These are phyloP conservation scores for Drosophila picticornis DNA, from an alignment of 2,888 invertebrate genomes.

Conservation along the genomic window DNA sequence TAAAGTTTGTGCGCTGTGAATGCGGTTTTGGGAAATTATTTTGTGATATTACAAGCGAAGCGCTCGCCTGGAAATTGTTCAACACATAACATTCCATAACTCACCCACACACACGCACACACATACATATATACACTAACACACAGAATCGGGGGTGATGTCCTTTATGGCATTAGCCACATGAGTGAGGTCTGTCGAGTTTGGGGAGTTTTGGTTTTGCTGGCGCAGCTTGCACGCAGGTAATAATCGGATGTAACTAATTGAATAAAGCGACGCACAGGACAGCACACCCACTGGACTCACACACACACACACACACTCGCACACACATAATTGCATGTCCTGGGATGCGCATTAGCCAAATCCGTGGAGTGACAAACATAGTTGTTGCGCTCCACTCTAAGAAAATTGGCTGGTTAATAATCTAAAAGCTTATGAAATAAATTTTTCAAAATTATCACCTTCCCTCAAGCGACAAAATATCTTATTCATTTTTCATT, in stretches of 20 bases:
- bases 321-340: conserved; percentile 6
- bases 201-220: conserved; percentile 5
- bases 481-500: neutral
- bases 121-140: neutral
- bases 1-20: conserved; percentile 56
- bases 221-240: conserved; percentile 59
- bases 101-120: conserved; percentile 22
- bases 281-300: conserved; percentile 41
- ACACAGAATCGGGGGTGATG: conserved; percentile 5
- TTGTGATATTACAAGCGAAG: conserved; percentile 77
- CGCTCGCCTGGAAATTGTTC: conserved; percentile 77
- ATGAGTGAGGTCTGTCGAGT: conserved; percentile 22
- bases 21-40: conserved; percentile 75
- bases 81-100: conserved; percentile 38
- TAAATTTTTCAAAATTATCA: neutral
- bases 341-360: conserved; percentile 54
- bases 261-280: conserved; percentile 77
- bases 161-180: conserved; percentile 55
- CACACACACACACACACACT: conserved; percentile 15
- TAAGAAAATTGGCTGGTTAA: neutral
- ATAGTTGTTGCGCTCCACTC: conserved; percentile 40
- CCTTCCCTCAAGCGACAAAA: neutral
- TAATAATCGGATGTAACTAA: conserved; percentile 80
- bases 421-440: neutral
- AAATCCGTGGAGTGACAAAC: conserved; percentile 57